Conservation (phyloP, 2,888 invertebrate genomes). For the Ectobius pallidus region DNA sequence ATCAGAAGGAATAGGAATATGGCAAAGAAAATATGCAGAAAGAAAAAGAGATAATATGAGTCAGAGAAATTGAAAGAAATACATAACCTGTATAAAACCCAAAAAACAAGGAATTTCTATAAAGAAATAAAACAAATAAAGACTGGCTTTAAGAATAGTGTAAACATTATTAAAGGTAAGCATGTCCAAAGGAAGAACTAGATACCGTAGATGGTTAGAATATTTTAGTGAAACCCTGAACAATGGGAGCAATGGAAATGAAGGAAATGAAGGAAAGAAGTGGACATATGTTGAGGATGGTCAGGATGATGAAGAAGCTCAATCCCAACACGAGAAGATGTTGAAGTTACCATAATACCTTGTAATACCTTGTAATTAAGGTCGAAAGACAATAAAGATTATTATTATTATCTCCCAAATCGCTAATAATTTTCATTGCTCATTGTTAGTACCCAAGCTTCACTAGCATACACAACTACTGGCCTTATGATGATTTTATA, state of each 20-base stretch:
- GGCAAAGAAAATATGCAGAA: not conserved
- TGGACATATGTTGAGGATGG: not conserved
- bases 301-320: not conserved
- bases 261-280: no score
- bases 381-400: no score
- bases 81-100: not conserved
- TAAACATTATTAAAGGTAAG: not conserved
- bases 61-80: no score
- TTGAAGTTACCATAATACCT: no score
- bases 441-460: no score
- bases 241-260: not conserved
- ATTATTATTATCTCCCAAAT: no score
- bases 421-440: no score
- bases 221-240: not conserved
- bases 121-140: slow-evolving; percentile 11
- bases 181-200: not conserved
- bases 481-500: no score
- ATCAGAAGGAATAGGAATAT: not conserved
- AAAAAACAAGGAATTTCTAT: not conserved
- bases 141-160: not conserved
- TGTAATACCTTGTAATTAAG: no score
- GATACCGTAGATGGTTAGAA: not conserved
- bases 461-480: no score
- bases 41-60: slow-evolving; percentile 5
- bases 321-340: not conserved